These are phyloP conservation scores for Xylota segnis DNA, from an alignment of 2,888 invertebrate genomes.

Conservation along the genomic window DNA sequence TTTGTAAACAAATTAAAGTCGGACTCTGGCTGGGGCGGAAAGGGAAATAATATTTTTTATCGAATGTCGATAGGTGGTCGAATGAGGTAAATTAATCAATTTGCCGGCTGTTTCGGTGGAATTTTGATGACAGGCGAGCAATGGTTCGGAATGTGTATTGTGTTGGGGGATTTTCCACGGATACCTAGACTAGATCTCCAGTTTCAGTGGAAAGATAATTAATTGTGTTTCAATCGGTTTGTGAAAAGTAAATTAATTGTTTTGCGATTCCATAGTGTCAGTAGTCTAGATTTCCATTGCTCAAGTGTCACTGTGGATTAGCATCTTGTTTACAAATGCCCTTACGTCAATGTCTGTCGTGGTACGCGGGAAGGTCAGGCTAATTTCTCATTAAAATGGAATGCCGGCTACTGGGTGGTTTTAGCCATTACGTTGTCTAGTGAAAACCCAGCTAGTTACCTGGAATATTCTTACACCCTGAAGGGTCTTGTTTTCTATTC, in stretches of 20 bases:
- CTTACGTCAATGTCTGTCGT: neutral
- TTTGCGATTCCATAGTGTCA: constrained; percentile 18
- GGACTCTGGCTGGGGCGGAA: constrained; percentile 32
- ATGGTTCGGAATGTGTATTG: constrained; percentile 10
- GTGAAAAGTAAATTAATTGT: constrained; percentile 38
- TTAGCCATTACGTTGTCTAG: too few relatives aligned
- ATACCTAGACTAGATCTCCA: constrained; percentile 11
- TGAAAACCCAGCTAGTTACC: too few relatives aligned
- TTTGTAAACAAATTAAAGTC: constrained; percentile 74
- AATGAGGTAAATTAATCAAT: constrained; percentile 52
- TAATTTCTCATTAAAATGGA: neutral
- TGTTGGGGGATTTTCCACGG: constrained; percentile 22
- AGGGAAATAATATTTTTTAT: constrained; percentile 12
- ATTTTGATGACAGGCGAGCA: constrained; percentile 41
- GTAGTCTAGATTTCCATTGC: constrained; percentile 28
- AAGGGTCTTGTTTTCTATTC: too few relatives aligned
- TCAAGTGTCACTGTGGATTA: constrained; percentile 46
- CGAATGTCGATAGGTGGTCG: constrained; percentile 17
- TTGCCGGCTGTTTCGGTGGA: constrained; percentile 8
- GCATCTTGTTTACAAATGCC: constrained; percentile 1
- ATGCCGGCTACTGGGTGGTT: neutral
- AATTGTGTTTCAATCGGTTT: constrained; percentile 26
- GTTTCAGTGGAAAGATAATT: constrained; percentile 39
- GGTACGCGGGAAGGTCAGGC: neutral
- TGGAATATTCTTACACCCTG: too few relatives aligned